Percentiles rank a stretch among this genome's conserved stretches.
These are phyloP conservation scores for Junonia oenone DNA, from an alignment of 2,888 invertebrate species.

Conservation along the genomic window DNA sequence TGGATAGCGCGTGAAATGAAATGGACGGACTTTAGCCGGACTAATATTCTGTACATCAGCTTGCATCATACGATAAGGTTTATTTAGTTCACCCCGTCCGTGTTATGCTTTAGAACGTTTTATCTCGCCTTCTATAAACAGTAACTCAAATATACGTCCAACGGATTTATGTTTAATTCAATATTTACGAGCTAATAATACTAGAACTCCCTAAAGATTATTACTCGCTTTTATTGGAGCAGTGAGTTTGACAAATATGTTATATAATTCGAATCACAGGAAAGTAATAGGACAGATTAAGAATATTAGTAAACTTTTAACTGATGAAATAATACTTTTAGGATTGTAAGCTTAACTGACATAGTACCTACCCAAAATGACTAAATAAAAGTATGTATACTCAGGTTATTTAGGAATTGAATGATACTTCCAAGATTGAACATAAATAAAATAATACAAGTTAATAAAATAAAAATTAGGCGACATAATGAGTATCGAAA, in stretches of 20 bases:
- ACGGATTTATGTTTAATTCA: constrained; percentile 33
- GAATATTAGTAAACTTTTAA: background rate
- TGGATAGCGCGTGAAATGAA: constrained; percentile 38
- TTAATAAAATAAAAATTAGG: no score
- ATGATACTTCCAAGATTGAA: no score
- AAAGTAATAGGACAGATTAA: background rate
- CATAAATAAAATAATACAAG: no score
- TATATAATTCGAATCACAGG: background rate
- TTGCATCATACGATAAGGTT: constrained; percentile 17
- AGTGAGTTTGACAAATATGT: background rate
- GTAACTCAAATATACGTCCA: constrained; percentile 29
- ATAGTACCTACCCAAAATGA: no score
- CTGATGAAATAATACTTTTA: no score
- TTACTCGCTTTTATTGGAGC: background rate
- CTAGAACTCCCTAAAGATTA: constrained; percentile 4
- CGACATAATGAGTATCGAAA: no score
- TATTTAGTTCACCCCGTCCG: constrained; percentile 23
- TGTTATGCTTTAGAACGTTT: constrained; percentile 35
- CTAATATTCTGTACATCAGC: constrained; percentile 10
- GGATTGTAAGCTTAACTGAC: no score
- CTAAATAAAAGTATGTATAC: no score
- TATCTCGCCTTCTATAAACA: constrained; percentile 32
- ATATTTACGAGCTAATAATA: constrained; percentile 28
- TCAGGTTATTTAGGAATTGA: no score
- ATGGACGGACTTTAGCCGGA: constrained; percentile 17